Evolutionary conservation across 1,140 invertebrate species (phyloP).

Genomic region (Achroia grisella): DNA sequence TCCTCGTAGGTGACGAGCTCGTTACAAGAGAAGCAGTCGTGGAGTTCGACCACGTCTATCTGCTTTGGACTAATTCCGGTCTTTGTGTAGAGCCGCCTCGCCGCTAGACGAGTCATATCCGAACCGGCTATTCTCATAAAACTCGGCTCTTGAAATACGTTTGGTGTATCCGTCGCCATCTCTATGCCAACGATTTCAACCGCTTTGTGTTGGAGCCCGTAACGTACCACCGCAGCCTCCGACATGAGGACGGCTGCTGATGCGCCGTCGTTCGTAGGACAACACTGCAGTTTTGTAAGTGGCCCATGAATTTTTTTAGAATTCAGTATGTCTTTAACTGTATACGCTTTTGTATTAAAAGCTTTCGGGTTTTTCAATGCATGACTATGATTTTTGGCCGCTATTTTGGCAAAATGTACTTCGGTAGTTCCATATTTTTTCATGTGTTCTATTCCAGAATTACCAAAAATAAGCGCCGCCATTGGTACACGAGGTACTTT

Average conservation of each 20-base stretch:
- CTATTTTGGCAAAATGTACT: conserved; percentile 96
- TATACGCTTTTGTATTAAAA: conserved; percentile 91
- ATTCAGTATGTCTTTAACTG: conserved; percentile 87
- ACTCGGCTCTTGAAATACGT: conserved; percentile 87
- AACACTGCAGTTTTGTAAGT: conserved; percentile 94
- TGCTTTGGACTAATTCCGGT: conserved; percentile 81
- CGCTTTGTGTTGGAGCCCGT: conserved; percentile 85
- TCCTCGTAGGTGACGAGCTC: conserved; percentile 97
- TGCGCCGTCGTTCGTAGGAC: conserved; percentile 95
- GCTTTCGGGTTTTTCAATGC: conserved; percentile 95
- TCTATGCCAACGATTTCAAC: conserved; percentile 95
- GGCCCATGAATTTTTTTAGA: conserved; percentile 88
- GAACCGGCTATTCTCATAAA: conserved; percentile 92
- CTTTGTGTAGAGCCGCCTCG: conserved; percentile 83
- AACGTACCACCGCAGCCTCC: conserved; percentile 87
- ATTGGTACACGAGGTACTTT: conserved; percentile 79
- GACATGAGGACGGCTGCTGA: conserved; percentile 91
- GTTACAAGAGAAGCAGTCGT: conserved; percentile 97
- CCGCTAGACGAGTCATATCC: conserved; percentile 92
- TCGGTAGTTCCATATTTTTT: conserved; percentile 92
- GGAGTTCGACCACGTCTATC: conserved; percentile 94
- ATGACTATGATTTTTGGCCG: conserved; percentile 96
- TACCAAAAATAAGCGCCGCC: conserved; percentile 94
- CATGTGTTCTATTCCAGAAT: conserved; percentile 96
- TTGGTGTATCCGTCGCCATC: conserved; percentile 91